A percentile compares a stretch with the other conserved stretches of the same genome.
phyloP scores from a whole-genome alignment of 2,113 vertebrate species.

The Aspidoscelis tigris region DNA sequence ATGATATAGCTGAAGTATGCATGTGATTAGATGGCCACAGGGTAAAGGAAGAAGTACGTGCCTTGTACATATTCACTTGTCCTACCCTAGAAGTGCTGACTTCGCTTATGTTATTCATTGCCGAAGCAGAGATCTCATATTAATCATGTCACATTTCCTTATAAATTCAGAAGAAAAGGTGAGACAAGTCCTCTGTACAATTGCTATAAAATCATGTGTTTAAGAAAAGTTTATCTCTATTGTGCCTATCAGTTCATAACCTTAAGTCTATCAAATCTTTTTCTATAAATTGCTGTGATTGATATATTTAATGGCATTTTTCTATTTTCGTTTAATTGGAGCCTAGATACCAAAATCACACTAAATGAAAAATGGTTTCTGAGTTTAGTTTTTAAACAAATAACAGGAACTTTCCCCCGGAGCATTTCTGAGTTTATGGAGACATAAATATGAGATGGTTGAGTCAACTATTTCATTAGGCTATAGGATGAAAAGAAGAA shows the following conservation, averaged over 20 bases:
- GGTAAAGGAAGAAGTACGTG: not conserved
- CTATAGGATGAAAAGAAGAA: constrained; percentile 9
- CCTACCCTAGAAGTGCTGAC: too few relatives aligned
- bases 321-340: not conserved
- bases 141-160: not conserved
- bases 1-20: too few relatives aligned
- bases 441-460: constrained; percentile 33
- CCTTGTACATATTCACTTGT: too few relatives aligned
- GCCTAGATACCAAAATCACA: not conserved
- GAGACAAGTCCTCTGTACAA: not conserved
- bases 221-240: too few relatives aligned
- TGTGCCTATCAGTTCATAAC: too few relatives aligned
- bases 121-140: not conserved
- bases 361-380: not conserved
- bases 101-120: not conserved
- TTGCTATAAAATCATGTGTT: too few relatives aligned
- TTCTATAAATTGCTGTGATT: not conserved
- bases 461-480: constrained; percentile 27
- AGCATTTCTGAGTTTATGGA: not conserved
- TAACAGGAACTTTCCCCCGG: too few relatives aligned
- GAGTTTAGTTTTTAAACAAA: not conserved
- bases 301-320: not conserved
- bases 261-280: not conserved
- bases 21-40: too few relatives aligned
- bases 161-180: not conserved